These are phyloP conservation scores for Clinocottus analis DNA, from an alignment of 2,113 vertebrate genomes.

Conservation along the genomic window DNA sequence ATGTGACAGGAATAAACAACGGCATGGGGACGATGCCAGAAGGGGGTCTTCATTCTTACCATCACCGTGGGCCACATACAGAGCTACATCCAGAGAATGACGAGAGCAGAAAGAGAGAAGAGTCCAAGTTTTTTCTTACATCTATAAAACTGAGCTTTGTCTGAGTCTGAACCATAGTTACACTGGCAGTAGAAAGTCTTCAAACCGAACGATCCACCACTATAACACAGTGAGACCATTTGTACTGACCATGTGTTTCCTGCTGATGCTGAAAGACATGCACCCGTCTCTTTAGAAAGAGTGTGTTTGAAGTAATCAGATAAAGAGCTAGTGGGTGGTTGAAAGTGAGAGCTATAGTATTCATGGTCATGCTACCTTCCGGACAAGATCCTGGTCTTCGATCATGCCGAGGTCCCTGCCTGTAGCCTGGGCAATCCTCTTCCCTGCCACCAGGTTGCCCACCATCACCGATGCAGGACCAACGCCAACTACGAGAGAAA, in stretches of 20 bases:
- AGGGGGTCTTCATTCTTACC: constrained; percentile 76
- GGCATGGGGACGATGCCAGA: constrained; percentile 41
- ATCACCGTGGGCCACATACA: constrained; percentile 89
- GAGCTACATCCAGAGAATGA: constrained; percentile 80
- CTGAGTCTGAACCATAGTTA: constrained; percentile 14
- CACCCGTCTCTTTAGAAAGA: neutral
- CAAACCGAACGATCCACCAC: neutral
- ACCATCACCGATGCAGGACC: constrained; percentile 98
- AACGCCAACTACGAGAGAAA: constrained; percentile 84
- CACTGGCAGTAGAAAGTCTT: constrained; percentile 2
- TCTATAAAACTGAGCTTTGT: constrained; percentile 30
- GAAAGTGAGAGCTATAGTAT: neutral
- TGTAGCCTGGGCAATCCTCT: constrained; percentile 96
- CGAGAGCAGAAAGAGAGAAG: constrained; percentile 76
- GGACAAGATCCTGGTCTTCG: constrained; percentile 95
- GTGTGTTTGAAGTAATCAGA: neutral
- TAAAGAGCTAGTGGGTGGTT: neutral
- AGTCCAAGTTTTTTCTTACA: constrained; percentile 60
- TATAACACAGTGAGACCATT: constrained; percentile 8
- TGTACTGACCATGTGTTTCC: constrained; percentile 3
- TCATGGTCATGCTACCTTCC: constrained; percentile 86
- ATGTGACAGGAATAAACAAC: constrained; percentile 36
- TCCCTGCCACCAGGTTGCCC: constrained; percentile 98
- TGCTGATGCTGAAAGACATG: constrained; percentile 12
- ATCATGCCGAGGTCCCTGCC: constrained; percentile 96